These are phyloP conservation scores for Eristalinus sepulchralis DNA, from an alignment of 2,888 invertebrate genomes.

Conservation along the genomic window DNA sequence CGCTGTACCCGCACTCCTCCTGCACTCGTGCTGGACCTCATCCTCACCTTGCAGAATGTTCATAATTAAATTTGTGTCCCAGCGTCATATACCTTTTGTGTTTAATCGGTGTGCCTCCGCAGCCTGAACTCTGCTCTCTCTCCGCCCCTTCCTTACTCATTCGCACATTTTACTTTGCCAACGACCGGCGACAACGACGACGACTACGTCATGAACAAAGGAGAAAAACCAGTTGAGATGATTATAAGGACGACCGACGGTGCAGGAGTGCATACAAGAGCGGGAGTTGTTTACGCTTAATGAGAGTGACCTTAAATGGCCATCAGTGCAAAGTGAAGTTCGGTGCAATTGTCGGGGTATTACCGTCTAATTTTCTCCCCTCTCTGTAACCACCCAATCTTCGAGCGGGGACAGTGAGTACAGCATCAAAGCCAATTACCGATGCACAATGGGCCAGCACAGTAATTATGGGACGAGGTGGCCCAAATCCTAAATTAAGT, in stretches of 20 bases:
- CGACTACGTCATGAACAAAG: slow-evolving; percentile 34
- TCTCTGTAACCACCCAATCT: slow-evolving; percentile 4
- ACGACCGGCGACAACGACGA: background rate
- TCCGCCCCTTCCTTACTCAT: too few relatives aligned
- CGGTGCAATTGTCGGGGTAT: slow-evolving; percentile 19
- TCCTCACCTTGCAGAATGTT: slow-evolving; percentile 56
- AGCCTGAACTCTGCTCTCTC: background rate
- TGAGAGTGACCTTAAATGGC: slow-evolving; percentile 62
- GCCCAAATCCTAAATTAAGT: slow-evolving; percentile 31
- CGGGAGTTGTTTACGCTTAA: slow-evolving; percentile 52
- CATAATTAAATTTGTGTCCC: slow-evolving; percentile 62
- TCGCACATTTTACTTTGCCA: too few relatives aligned
- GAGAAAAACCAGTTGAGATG: slow-evolving; percentile 38
- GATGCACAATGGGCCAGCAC: slow-evolving; percentile 39
- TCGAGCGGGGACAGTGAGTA: slow-evolving; percentile 20
- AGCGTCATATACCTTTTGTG: slow-evolving; percentile 49
- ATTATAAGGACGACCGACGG: slow-evolving; percentile 52
- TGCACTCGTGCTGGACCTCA: background rate
- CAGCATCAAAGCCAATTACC: slow-evolving; percentile 49
- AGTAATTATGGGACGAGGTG: slow-evolving; percentile 40
- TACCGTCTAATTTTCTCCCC: slow-evolving; percentile 58
- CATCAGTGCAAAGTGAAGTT: slow-evolving; percentile 49
- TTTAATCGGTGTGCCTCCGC: slow-evolving; percentile 52
- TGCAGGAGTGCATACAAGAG: slow-evolving; percentile 31
- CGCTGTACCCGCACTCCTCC: too few relatives aligned